Evolutionary conservation across 2,888 invertebrate genomes (phyloP).

Genomic region (Operophtera brumata): DNA sequence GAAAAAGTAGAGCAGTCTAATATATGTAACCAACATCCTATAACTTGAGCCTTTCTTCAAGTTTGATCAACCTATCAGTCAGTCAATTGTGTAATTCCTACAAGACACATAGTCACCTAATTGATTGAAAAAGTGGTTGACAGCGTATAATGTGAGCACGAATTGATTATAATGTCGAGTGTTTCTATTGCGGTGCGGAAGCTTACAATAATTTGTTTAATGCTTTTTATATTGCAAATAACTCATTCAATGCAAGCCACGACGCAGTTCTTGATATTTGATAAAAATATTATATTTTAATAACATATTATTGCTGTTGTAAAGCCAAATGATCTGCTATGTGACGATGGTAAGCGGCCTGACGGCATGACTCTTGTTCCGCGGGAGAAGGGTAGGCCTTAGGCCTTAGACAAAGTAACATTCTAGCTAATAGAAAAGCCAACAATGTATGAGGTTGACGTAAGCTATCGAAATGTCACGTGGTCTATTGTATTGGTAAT

Average conservation of each 20-base stretch:
- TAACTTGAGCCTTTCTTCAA: background rate
- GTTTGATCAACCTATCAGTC: slow-evolving; percentile 32
- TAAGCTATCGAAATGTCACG: too few species aligned
- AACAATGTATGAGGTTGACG: too few species aligned
- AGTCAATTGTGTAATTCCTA: slow-evolving; percentile 62
- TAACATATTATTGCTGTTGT: too few species aligned
- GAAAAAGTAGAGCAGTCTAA: too few species aligned
- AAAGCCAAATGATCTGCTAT: too few species aligned
- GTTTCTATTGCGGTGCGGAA: slow-evolving; percentile 9
- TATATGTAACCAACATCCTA: background rate
- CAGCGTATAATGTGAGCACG: slow-evolving; percentile 19
- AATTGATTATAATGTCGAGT: slow-evolving; percentile 28
- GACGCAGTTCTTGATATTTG: background rate
- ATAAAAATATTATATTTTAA: too few species aligned
- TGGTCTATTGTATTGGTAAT: too few species aligned
- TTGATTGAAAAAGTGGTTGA: slow-evolving; percentile 45
- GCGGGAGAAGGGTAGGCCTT: too few species aligned
- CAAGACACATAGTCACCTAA: slow-evolving; percentile 35
- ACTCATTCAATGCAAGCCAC: background rate
- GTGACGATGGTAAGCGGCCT: too few species aligned
- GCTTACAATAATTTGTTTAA: slow-evolving; percentile 13
- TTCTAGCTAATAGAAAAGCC: too few species aligned
- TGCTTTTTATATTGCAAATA: background rate
- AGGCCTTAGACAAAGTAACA: too few species aligned
- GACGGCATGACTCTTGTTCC: too few species aligned